Evolutionary conservation across 2,888 invertebrate genomes (phyloP), one percentile per base, ranked within the genome.

Genomic region (Archips crataeganus): DNA sequence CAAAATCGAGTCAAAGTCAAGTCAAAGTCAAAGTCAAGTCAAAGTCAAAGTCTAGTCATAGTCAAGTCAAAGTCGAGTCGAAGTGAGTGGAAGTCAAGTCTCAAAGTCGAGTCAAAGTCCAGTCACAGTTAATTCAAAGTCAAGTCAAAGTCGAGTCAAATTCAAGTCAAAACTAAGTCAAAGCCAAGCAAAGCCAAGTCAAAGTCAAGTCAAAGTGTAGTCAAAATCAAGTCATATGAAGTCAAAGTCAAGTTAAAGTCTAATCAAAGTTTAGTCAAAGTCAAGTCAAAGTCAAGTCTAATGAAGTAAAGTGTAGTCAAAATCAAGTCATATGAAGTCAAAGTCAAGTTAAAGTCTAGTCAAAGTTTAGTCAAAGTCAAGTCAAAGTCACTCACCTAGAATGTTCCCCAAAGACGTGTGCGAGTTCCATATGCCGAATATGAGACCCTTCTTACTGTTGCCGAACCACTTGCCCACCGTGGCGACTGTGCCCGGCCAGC

Each of bases 381-480:
- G 49, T 49, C 49, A 3, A 49, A n/a, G 5, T n/a, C n/a, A n/a
- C 89, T 88, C 84, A 85, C 99, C 99, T 73, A 99, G 88, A 83
- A 99, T 99, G 87, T 99, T 99, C 51, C 99, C 99, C 10, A 99
- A 95, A 0, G 98, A 98, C 0, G 99, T 99, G 82, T 99, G 99
- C 0, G 99, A 98, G 92, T 99, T 99, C 99, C 99, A 99, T 6
- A 99, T 95, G 11, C 99, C 99, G 90, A 99, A 99, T 76, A 99
- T 98, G 36, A 99, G 94, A 0, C 98, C 98, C 77, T 97, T 95
- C 89, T 98, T 99, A 51, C 97, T 96, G 90, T 97, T 98, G 0
- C 99, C 99, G 93, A 98, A 99, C 99, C 99, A 99, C 85, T 99
- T 98, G n/a, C 98, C 98, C 65, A 99, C 97, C 2, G 98, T 96